phyloP scores from a whole-genome alignment of 2,113 vertebrate species.

The Gnathonemus echidnorhynchus region DNA sequence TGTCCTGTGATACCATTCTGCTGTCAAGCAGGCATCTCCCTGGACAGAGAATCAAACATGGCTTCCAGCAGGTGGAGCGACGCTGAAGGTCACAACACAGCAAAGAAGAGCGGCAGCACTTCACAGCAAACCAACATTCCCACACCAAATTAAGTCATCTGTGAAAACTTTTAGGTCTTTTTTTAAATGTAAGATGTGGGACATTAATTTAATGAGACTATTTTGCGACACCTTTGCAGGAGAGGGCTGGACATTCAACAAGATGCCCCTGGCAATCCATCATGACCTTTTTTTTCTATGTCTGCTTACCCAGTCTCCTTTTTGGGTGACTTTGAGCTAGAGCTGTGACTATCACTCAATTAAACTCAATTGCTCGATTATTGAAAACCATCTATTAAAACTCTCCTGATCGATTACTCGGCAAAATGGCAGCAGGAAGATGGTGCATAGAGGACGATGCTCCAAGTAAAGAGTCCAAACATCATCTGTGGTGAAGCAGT shows the following conservation, averaged over 20 bases:
- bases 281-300: background rate
- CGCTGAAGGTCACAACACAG: conserved; percentile 67
- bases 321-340: background rate
- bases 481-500: background rate
- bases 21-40: conserved; percentile 64
- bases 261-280: background rate
- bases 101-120: conserved; percentile 40
- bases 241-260: background rate
- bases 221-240: conserved; percentile 18
- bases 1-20: conserved; percentile 71
- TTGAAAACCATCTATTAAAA: background rate
- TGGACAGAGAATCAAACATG: conserved; percentile 74
- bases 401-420: background rate
- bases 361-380: background rate
- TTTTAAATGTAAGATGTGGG: conserved; percentile 37
- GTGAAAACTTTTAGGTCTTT: conserved; percentile 46
- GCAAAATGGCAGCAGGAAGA: background rate
- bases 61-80: conserved; percentile 80
- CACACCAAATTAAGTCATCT: conserved; percentile 76
- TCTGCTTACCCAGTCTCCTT: background rate
- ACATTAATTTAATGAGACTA: conserved; percentile 42
- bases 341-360: background rate
- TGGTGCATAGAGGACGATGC: background rate
- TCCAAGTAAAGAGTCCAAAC: background rate
- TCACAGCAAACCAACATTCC: conserved; percentile 57